Evolutionary conservation across 2,113 vertebrate genomes (phyloP), one percentile per base, ranked within the genome.

Genomic region (Elachura formosa): DNA sequence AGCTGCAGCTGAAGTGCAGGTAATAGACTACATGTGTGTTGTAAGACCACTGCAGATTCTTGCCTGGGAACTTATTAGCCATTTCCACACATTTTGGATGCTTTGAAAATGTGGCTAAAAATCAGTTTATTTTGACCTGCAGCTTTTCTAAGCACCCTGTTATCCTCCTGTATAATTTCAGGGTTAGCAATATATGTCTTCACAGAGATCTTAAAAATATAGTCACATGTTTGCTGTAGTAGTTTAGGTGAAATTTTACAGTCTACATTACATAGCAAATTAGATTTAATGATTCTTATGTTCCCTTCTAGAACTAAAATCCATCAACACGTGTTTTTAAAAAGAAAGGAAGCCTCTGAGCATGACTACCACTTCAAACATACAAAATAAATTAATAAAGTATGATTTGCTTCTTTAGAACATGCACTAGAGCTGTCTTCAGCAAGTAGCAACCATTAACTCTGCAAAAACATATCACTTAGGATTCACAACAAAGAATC

Each of bases 21-120:
- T 77, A 87, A 76, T 2, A 80, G 40, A 67, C 29, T 61, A 15
- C 10, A 31, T 4, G 11, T 51, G 12, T 51, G 6, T 74, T 90
- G 2, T 38, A 80, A 77, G 59, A 80, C 28, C 48, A 63, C 10
- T 69, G 84, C 66, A 71, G 33, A 68, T 25, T 49, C 3, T 2
- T 64, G 40, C 36, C 33, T 56, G 34, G 28, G n/a, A 92, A 84
- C 69, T 87, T 36, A 90, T 86, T 2, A 79, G 59, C 10, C 20
- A 26, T 40, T 85, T 84, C n/a, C n/a, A n/a, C 3, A 6, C 0
- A 3, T 67, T 89, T 89, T 0, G 0, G 1, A 28, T 21, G 19
- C 43, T 89, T 31, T 38, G 43, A 89, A 82, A 73, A 63, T 52
- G 2, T 64, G 31, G 31, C 38, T 95, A 41, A 23, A 78, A 68